A percentile compares a stretch with the other conserved stretches of the same genome.
phyloP scores from a whole-genome alignment of 2,797 vertebrate genomes.

The Orientallactaga sibirica region DNA sequence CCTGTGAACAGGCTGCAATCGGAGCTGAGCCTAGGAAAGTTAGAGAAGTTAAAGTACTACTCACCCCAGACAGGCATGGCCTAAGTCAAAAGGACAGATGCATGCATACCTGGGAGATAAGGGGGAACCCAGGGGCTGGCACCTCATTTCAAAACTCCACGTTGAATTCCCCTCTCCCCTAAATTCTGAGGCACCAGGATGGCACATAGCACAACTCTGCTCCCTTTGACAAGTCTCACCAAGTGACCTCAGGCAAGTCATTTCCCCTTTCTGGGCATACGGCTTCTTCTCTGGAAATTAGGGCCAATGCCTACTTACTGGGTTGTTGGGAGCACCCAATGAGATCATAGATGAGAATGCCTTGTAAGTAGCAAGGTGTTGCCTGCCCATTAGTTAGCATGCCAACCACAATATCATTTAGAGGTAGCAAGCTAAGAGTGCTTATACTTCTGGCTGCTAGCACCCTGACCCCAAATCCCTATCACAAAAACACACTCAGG shows the following conservation, averaged over 20 bases:
- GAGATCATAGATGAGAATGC: conserved; percentile 60
- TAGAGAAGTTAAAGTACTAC: conserved; percentile 46
- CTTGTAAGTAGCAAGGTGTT: conserved; percentile 60
- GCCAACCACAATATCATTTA: conserved; percentile 41
- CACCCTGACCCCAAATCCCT: conserved; percentile 18
- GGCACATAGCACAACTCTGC: background rate
- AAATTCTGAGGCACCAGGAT: conserved; percentile 19
- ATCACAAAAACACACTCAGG: background rate
- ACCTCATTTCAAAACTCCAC: conserved; percentile 10
- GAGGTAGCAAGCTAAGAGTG: conserved; percentile 39
- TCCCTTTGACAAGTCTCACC: conserved; percentile 1
- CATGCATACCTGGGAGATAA: conserved; percentile 49
- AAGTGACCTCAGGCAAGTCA: conserved; percentile 46
- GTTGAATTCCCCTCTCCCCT: conserved; percentile 26
- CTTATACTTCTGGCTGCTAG: conserved; percentile 6
- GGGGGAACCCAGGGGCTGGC: conserved; percentile 13
- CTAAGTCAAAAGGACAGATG: conserved; percentile 69
- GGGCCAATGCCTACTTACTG: conserved; percentile 42
- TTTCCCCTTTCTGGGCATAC: conserved; percentile 45
- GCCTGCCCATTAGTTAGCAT: conserved; percentile 36
- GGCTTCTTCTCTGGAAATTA: conserved; percentile 61
- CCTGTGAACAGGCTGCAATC: conserved; percentile 16
- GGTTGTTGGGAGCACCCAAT: conserved; percentile 36
- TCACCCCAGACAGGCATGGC: conserved; percentile 46
- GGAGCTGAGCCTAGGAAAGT: conserved; percentile 27